These are phyloP conservation scores for Heliconius nattereri DNA, from an alignment of 1,140 invertebrate species.

Conservation along the genomic window DNA sequence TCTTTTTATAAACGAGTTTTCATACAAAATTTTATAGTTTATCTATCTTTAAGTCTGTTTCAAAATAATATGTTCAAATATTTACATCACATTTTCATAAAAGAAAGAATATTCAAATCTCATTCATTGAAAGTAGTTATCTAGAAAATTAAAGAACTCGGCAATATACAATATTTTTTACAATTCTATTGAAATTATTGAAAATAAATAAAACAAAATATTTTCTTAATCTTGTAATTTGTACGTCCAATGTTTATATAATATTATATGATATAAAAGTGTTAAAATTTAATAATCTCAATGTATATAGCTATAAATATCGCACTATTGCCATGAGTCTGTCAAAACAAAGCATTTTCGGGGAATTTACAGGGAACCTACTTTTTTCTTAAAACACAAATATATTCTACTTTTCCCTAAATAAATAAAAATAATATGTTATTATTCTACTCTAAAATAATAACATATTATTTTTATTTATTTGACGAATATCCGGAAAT, in stretches of 20 bases:
- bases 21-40: constrained; percentile 37
- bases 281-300: constrained; percentile 54
- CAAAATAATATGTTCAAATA: background rate
- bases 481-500: background rate
- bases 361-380: background rate
- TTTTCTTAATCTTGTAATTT: constrained; percentile 30
- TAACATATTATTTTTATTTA: background rate
- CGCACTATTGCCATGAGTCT: background rate
- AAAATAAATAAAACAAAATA: background rate
- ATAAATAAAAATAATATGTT: no score
- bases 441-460: no score
- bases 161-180: constrained; percentile 8
- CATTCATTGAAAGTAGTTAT: background rate
- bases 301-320: constrained; percentile 9
- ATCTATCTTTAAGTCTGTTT: background rate
- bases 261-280: constrained; percentile 53
- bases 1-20: constrained; percentile 39
- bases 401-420: background rate
- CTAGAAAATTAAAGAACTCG: background rate
- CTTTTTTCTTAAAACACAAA: background rate
- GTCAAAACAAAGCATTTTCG: background rate
- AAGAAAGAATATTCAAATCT: background rate
- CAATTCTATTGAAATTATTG: constrained; percentile 16
- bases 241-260: constrained; percentile 69
- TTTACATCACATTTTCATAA: background rate